These are phyloP conservation scores for Actinostola sp. DNA, from an alignment of 92 coral and sea anemone genomes.

Conservation along the genomic window DNA sequence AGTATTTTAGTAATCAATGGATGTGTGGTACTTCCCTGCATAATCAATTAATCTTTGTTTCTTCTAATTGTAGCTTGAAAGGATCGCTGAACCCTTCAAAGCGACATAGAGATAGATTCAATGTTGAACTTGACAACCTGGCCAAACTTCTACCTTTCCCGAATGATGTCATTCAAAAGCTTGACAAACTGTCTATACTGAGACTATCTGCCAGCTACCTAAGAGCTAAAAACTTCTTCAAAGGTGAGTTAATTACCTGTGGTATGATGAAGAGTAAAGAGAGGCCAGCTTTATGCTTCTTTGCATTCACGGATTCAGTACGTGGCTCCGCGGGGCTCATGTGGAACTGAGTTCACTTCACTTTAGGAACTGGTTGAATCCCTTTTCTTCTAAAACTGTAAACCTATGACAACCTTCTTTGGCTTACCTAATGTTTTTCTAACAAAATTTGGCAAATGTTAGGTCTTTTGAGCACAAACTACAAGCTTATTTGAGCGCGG, in stretches of 20 bases:
- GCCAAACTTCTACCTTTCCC: constrained; percentile 96
- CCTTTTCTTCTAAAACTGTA: too few relatives aligned
- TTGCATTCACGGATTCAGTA: too few relatives aligned
- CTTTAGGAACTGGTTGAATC: too few relatives aligned
- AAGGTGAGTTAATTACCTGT: constrained; percentile 61
- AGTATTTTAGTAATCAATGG: not conserved
- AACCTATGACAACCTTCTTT: too few relatives aligned
- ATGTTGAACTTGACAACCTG: constrained; percentile 92
- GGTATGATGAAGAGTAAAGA: not conserved
- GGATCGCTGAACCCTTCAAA: constrained; percentile 98
- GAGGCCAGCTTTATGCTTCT: not conserved
- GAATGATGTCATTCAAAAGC: constrained; percentile 93
- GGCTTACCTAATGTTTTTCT: too few relatives aligned
- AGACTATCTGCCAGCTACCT: constrained; percentile 94
- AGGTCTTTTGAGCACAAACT: too few relatives aligned
- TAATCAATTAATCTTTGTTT: not conserved
- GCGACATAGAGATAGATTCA: constrained; percentile 94
- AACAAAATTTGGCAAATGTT: too few relatives aligned
- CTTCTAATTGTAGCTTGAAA: constrained; percentile 91
- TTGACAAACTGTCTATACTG: constrained; percentile 91
- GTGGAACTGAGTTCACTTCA: too few relatives aligned
- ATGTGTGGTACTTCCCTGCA: not conserved
- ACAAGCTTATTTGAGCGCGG: too few relatives aligned
- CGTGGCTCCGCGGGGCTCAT: too few relatives aligned
- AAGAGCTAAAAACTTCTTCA: constrained; percentile 95